These are phyloP conservation scores for Anarsia innoxiella DNA, from an alignment of 2,888 invertebrate genomes.

Conservation along the genomic window DNA sequence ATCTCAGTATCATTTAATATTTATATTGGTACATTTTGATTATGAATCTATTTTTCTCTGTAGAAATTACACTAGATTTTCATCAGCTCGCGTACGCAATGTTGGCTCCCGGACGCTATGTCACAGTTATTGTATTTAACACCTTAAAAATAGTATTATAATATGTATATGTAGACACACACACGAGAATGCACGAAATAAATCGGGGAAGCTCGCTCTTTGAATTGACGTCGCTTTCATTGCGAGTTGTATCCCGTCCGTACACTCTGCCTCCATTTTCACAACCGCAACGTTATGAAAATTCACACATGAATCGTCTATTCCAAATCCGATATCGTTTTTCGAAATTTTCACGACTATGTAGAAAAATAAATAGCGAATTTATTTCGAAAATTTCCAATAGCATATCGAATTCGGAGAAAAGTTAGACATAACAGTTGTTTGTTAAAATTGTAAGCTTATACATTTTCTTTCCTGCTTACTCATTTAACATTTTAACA, in stretches of 20 bases:
- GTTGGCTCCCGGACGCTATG: constrained; percentile 60
- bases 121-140: constrained; percentile 62
- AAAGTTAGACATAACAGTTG: no score
- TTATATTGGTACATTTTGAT: constrained; percentile 84
- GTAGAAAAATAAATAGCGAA: constrained; percentile 50
- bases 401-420: constrained; percentile 25
- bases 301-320: not conserved
- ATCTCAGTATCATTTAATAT: constrained; percentile 61
- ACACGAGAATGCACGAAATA: constrained; percentile 56
- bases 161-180: constrained; percentile 53
- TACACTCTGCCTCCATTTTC: constrained; percentile 19
- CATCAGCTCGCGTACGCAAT: constrained; percentile 49
- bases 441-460: no score
- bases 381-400: constrained; percentile 31
- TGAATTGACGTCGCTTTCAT: constrained; percentile 59
- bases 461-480: no score
- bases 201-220: constrained; percentile 58
- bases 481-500: no score
- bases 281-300: not conserved
- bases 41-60: constrained; percentile 76
- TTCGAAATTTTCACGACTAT: constrained; percentile 29
- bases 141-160: constrained; percentile 65
- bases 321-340: constrained; percentile 25
- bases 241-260: constrained; percentile 39
- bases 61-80: constrained; percentile 76